phyloP scores from a whole-genome alignment of 1,140 invertebrate genomes.

The Drosophila parabipectinata region DNA sequence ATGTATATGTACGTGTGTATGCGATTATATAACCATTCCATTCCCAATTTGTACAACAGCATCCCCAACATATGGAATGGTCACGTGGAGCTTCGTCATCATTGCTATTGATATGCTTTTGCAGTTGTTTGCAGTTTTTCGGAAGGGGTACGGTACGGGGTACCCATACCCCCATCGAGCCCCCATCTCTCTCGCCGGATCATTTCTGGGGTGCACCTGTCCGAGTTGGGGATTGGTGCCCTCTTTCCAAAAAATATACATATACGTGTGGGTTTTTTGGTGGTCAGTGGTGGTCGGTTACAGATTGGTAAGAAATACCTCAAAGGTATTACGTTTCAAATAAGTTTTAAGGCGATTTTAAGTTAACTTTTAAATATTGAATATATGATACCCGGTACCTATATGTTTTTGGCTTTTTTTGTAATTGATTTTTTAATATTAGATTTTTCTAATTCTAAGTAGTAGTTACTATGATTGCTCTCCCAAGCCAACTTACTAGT shows the following conservation, averaged over 20 bases:
- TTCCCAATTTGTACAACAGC: conserved; percentile 7
- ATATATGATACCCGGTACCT: too few relatives aligned
- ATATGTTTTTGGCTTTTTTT: too few relatives aligned
- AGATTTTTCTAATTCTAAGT: too few relatives aligned
- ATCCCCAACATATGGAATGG: conserved; percentile 11
- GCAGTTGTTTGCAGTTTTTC: conserved; percentile 68
- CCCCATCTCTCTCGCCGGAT: too few relatives aligned
- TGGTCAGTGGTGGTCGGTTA: background rate
- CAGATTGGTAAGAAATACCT: background rate
- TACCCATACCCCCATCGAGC: background rate
- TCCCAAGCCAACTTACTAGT: too few relatives aligned
- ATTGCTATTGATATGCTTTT: conserved; percentile 74
- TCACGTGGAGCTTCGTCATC: conserved; percentile 55
- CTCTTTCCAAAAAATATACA: background rate
- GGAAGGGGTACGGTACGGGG: background rate
- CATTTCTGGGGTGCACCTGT: background rate
- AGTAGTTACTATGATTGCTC: too few relatives aligned
- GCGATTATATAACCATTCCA: conserved; percentile 13
- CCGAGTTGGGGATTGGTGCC: background rate
- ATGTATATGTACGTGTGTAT: background rate
- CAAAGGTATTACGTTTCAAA: background rate
- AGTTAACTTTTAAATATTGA: too few relatives aligned
- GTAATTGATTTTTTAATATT: too few relatives aligned
- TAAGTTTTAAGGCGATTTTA: background rate
- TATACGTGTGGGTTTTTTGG: background rate